Percentiles rank a stretch among this genome's conserved stretches.
phyloP scores from a whole-genome alignment of 2,797 vertebrate species.

The Rhinophrynus dorsalis region DNA sequence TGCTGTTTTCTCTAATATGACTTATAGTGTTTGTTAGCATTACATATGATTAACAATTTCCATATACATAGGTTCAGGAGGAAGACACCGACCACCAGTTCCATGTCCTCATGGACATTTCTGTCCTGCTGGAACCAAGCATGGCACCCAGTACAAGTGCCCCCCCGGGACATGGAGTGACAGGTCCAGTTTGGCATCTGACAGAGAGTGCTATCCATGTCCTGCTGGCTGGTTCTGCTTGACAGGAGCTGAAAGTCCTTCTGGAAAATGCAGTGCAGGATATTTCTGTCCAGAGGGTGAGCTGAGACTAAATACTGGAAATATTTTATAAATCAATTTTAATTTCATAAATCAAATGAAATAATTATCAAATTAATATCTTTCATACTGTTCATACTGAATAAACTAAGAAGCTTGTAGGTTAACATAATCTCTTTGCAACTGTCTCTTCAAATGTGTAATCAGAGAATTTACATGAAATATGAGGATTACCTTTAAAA shows the following conservation, averaged over 20 bases:
- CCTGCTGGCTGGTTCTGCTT: constrained; percentile 83
- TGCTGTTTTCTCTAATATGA: too few relatives aligned
- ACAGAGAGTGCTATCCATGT: constrained; percentile 73
- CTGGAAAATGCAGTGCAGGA: constrained; percentile 80
- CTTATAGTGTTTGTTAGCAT: too few relatives aligned
- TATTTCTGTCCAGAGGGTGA: constrained; percentile 85
- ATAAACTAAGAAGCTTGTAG: not conserved
- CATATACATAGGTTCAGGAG: constrained; percentile 76
- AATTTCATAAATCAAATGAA: too few relatives aligned
- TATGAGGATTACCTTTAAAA: too few relatives aligned
- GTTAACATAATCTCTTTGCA: too few relatives aligned
- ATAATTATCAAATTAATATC: too few relatives aligned
- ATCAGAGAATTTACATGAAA: too few relatives aligned
- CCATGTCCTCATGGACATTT: constrained; percentile 84
- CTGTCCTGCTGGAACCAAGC: constrained; percentile 82
- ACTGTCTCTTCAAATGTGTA: too few relatives aligned
- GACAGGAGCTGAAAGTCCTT: constrained; percentile 71
- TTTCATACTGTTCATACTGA: too few relatives aligned
- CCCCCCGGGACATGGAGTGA: constrained; percentile 86
- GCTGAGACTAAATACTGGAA: not conserved
- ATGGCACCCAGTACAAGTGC: constrained; percentile 81
- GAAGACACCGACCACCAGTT: constrained; percentile 74
- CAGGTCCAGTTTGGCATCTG: constrained; percentile 66
- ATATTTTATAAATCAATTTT: too few relatives aligned
- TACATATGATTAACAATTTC: not conserved